Conservation (phyloP, 2,797 vertebrate genomes). For the Crypturellus tataupa region DNA sequence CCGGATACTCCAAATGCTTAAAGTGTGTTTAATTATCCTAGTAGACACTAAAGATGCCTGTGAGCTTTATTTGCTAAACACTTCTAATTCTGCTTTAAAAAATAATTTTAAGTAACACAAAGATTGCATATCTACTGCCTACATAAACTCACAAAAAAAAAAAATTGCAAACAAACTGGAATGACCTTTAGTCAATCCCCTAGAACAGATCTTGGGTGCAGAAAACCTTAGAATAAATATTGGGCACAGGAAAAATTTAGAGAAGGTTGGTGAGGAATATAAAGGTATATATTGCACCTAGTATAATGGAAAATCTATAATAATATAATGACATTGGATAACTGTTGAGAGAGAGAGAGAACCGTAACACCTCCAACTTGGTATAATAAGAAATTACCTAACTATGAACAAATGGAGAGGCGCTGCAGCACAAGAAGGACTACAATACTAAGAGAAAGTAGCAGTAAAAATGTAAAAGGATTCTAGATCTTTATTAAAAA, state of each 20-base stretch:
- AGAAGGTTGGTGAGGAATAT: not conserved
- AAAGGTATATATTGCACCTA: not conserved
- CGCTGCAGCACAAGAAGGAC: not conserved
- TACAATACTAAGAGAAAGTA: not conserved
- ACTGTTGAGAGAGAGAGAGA: not conserved
- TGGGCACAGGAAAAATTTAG: not conserved
- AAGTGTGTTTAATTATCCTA: not conserved
- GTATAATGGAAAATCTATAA: not conserved
- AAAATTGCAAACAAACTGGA: not conserved
- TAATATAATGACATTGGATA: not conserved
- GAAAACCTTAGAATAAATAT: not conserved
- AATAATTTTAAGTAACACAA: not conserved
- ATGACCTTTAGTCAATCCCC: not conserved
- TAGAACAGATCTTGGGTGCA: not conserved
- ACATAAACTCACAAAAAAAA: not conserved
- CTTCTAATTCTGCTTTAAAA: not conserved
- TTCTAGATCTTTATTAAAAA: not conserved
- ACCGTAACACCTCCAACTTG: not conserved
- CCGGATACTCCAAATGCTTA: not conserved
- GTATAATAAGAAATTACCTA: not conserved
- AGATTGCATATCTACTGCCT: not conserved
- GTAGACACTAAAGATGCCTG: not conserved
- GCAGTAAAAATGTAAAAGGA: not conserved
- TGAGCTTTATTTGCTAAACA: not conserved
- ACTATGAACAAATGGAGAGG: not conserved